These are phyloP conservation scores for Sesamia inferens DNA, from an alignment of 2,888 invertebrate genomes.

Conservation along the genomic window DNA sequence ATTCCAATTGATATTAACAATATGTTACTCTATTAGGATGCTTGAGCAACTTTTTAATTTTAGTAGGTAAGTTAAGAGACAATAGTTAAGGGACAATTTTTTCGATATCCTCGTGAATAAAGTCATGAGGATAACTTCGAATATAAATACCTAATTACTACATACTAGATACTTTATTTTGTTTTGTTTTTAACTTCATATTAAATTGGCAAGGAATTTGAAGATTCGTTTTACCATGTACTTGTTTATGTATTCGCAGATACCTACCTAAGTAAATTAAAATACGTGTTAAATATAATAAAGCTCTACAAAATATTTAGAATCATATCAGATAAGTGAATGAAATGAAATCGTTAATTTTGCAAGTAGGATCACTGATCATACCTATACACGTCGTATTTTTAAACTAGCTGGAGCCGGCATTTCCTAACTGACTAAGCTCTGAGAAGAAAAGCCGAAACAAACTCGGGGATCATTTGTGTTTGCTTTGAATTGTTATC, in stretches of 20 bases:
- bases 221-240: slow-evolving; percentile 47
- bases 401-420: no score
- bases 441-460: no score
- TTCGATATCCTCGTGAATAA: not conserved
- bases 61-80: no score
- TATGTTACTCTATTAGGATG: no score
- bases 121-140: slow-evolving; percentile 5
- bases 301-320: slow-evolving; percentile 28
- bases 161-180: no score
- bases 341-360: no score
- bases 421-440: no score
- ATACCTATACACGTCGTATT: no score
- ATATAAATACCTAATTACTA: slow-evolving; percentile 47
- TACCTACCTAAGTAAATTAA: slow-evolving; percentile 50
- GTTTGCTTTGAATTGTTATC: slow-evolving; percentile 14
- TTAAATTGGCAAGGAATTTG: slow-evolving; percentile 40
- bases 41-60: no score
- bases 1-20: no score
- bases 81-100: not conserved
- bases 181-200: slow-evolving; percentile 48
- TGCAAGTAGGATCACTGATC: no score
- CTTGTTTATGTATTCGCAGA: slow-evolving; percentile 15
- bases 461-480: no score
- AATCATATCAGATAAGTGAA: slow-evolving; percentile 31
- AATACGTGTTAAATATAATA: slow-evolving; percentile 29